A percentile compares a stretch with the other conserved stretches of the same genome.
phyloP scores from a whole-genome alignment of 1,140 invertebrate genomes.

The Bombus polaris region DNA sequence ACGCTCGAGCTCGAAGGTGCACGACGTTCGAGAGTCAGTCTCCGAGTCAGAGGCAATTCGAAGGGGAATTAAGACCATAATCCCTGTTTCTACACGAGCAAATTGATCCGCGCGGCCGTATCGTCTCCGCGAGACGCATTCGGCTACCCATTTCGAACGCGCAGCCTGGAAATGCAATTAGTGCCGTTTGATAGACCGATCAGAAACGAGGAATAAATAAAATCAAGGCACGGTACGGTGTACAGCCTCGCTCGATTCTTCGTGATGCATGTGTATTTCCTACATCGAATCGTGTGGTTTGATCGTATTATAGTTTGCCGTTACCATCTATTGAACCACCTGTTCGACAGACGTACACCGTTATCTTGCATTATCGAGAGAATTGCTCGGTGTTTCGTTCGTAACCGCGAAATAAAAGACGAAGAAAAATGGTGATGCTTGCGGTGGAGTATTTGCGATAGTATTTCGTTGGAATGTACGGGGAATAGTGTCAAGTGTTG shows the following conservation, averaged over 20 bases:
- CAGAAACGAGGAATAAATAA: background rate
- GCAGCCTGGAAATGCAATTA: conserved; percentile 14
- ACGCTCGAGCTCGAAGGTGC: background rate
- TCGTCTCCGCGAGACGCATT: background rate
- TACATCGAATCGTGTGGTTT: conserved; percentile 14
- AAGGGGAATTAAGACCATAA: conserved; percentile 34
- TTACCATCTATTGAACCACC: conserved; percentile 49
- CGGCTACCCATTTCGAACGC: background rate
- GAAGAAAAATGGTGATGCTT: background rate
- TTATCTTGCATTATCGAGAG: conserved; percentile 34
- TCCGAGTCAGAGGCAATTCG: conserved; percentile 7
- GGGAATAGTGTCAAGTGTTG: too few species aligned
- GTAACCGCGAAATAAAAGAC: background rate
- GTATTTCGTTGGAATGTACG: too few species aligned
- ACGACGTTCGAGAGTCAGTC: background rate
- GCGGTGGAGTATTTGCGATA: too few species aligned
- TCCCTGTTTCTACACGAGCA: conserved; percentile 25
- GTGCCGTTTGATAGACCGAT: background rate
- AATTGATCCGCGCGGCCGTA: conserved; percentile 9
- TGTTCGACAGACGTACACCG: conserved; percentile 29
- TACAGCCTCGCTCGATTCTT: background rate
- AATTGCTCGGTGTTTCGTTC: conserved; percentile 43
- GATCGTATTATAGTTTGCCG: conserved; percentile 21
- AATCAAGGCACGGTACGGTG: background rate
- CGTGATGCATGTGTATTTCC: background rate